These are phyloP conservation scores for Phrynocephalus forsythii DNA, from an alignment of 2,797 vertebrate species.

Conservation along the genomic window DNA sequence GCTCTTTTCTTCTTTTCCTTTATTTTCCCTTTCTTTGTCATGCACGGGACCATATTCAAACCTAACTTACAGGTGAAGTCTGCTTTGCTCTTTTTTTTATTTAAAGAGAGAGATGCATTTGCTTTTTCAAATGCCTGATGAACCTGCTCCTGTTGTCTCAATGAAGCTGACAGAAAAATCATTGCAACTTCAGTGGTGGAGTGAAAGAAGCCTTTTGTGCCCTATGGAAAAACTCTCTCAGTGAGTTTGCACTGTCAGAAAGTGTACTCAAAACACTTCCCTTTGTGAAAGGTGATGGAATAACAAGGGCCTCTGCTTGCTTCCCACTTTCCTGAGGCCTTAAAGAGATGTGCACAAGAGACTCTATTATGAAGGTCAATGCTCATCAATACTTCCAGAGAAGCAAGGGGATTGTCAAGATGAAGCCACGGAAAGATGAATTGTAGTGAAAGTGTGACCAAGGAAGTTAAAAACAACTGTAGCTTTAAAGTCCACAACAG, in stretches of 20 bases:
- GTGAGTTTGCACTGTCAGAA: slow-evolving; percentile 15
- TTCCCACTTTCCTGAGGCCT: slow-evolving; percentile 16
- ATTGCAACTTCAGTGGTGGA: neutral
- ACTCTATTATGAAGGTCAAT: slow-evolving; percentile 39
- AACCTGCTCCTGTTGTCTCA: neutral
- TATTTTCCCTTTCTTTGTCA: neutral
- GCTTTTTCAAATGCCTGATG: slow-evolving; percentile 1
- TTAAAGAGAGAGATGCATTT: neutral
- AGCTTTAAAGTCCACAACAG: slow-evolving; percentile 8
- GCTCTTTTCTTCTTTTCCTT: neutral
- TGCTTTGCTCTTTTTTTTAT: neutral
- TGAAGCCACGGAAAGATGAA: slow-evolving; percentile 35
- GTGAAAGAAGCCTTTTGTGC: neutral
- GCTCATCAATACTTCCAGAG: slow-evolving; percentile 36
- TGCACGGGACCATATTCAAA: neutral
- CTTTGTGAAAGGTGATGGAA: slow-evolving; percentile 1
- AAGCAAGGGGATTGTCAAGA: slow-evolving; percentile 30
- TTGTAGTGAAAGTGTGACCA: slow-evolving; percentile 4
- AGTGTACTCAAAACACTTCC: slow-evolving; percentile 15
- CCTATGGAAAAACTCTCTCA: neutral
- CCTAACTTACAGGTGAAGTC: neutral
- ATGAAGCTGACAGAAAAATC: neutral
- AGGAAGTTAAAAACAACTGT: slow-evolving; percentile 25
- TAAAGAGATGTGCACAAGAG: slow-evolving; percentile 28
- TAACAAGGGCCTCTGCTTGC: neutral